Evolutionary conservation across 2,888 invertebrate genomes (phyloP).

Genomic region (Limenitis camilla): DNA sequence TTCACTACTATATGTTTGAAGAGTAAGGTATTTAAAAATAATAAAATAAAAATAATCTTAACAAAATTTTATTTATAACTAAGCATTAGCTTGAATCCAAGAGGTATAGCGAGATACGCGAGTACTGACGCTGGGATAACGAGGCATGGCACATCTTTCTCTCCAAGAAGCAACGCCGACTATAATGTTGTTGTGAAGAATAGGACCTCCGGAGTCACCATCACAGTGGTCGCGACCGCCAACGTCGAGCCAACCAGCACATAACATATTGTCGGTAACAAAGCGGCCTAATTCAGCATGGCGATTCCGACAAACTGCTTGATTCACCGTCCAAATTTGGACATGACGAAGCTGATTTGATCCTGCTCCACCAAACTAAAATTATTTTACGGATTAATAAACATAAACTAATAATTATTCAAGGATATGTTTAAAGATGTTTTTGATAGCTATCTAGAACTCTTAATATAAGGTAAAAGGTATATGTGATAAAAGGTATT

Average conservation of each 20-base stretch:
- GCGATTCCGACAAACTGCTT: constrained; percentile 30
- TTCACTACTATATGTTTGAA: too few species aligned
- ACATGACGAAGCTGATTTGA: constrained; percentile 42
- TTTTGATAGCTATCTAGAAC: too few species aligned
- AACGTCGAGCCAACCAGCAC: constrained; percentile 38
- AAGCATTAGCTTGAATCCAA: too few species aligned
- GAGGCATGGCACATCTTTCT: constrained; percentile 29
- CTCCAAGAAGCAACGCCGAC: constrained; percentile 43
- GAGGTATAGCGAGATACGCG: constrained; percentile 34
- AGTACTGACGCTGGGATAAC: constrained; percentile 40
- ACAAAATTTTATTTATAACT: too few species aligned
- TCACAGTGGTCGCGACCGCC: constrained; percentile 42
- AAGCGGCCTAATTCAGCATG: constrained; percentile 26
- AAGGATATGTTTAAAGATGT: too few species aligned
- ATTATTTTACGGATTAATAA: constrained; percentile 4
- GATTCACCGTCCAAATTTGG: constrained; percentile 37
- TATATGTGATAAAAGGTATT: too few species aligned
- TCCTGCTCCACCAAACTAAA: constrained; percentile 29
- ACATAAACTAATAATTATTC: too few species aligned
- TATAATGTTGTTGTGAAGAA: constrained; percentile 35
- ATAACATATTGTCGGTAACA: constrained; percentile 43
- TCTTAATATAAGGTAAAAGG: too few species aligned
- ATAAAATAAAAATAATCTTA: too few species aligned
- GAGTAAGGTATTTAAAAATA: too few species aligned
- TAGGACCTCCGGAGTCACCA: constrained; percentile 47